phyloP scores from a whole-genome alignment of 2,888 invertebrate species.

The Nephrocerus scutellatus region DNA sequence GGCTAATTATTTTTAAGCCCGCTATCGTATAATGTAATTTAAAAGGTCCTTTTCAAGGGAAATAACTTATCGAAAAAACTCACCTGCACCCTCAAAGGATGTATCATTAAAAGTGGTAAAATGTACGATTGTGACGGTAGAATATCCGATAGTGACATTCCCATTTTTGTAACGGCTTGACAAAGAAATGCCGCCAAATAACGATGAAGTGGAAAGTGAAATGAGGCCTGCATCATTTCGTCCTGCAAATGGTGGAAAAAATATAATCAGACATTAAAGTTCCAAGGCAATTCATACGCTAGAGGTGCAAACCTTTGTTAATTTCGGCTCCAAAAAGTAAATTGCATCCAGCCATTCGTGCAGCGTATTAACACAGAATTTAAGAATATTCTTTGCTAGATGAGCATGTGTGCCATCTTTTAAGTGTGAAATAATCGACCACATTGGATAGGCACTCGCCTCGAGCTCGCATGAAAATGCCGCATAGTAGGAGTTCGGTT shows the following conservation, averaged over 20 bases:
- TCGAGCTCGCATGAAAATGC: constrained; percentile 97
- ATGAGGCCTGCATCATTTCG: constrained; percentile 81
- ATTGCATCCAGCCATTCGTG: constrained; percentile 86
- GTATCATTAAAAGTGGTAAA: constrained; percentile 78
- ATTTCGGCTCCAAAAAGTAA: constrained; percentile 61
- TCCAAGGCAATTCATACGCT: too few relatives aligned
- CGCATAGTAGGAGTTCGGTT: constrained; percentile 94
- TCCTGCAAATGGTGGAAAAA: constrained; percentile 50
- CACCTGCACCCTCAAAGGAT: constrained; percentile 89
- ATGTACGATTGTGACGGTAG: constrained; percentile 71
- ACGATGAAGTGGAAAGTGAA: constrained; percentile 94
- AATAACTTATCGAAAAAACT: constrained; percentile 47
- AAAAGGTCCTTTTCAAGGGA: too few relatives aligned
- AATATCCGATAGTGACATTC: constrained; percentile 67
- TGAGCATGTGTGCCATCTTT: constrained; percentile 65
- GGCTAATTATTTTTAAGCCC: too few relatives aligned
- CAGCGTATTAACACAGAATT: constrained; percentile 69
- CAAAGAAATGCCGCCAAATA: constrained; percentile 83
- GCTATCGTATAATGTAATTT: too few relatives aligned
- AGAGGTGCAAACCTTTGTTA: constrained; percentile 46
- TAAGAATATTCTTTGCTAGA: constrained; percentile 68
- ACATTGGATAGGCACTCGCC: constrained; percentile 96
- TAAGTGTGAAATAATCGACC: constrained; percentile 88
- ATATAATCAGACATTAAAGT: too few relatives aligned
- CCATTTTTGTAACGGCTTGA: constrained; percentile 76